Evolutionary conservation across 2,888 invertebrate genomes (phyloP), one percentile per base, ranked within the genome.

Genomic region (Sphinx pinastri): DNA sequence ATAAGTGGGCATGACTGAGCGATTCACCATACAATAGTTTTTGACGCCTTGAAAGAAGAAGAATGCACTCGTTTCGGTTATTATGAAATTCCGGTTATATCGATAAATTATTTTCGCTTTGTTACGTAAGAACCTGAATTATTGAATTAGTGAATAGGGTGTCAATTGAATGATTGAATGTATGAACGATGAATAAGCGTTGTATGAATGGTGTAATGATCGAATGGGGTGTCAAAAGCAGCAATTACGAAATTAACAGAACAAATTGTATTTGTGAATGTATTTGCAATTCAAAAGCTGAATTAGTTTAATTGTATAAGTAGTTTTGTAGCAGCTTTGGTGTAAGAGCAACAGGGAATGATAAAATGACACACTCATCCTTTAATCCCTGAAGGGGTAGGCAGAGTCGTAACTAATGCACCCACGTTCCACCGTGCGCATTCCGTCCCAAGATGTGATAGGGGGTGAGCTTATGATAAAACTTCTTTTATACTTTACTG

Each of bases 1-100:
- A 13, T 47, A 68, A 67, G 58, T 54, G 68, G 70, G 72, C 63
- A 69, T 68, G 68, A 70, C 68, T 66, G 68, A 58, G 71, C 68
- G 49, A 66, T 66, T 72, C 16, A 12, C 63, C 49, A 25, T 25
- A 63, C 63, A 63, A 63, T 49, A 63, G 63, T 49, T 47, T 60
- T 45, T 63, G 63, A 63, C 49, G 63, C 63, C 63, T 49, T 19
- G 47, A 63, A 63, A 63, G 16, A 63, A 8, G 12, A 63, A 63
- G 63, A 63, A 63, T 63, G 63, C 63, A 45, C 16, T 16, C 49
- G 19, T 12, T 38, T 38, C 38, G 8, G 11, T 47, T 47, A 19
- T 63, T 63, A 63, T 63, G 49, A 49, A 63, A 63, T 63, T 63
- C 25, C 13, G 7, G 49, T 63, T 63, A 49, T 63, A 63, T 49